A percentile compares a stretch with the other conserved stretches of the same genome.
Evolutionary conservation across 2,888 invertebrate species (phyloP).

Genomic region (Polia nebulosa): DNA sequence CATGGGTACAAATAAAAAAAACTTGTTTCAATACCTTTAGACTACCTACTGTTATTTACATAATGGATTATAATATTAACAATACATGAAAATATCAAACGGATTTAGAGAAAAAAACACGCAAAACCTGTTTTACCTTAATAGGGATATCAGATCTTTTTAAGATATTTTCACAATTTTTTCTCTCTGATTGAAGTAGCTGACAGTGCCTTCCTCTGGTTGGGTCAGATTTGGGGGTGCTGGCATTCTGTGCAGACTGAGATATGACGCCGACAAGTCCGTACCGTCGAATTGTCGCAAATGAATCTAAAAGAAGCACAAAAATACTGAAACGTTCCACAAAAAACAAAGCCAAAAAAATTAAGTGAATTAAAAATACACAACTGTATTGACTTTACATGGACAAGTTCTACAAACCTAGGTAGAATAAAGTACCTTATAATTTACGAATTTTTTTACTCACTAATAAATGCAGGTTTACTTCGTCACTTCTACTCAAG

Average conservation of each 20-base stretch:
- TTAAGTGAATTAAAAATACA: background rate
- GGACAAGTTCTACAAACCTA: slow-evolving; percentile 19
- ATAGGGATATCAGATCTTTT: slow-evolving; percentile 19
- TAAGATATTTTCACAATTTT: slow-evolving; percentile 84
- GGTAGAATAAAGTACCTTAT: background rate
- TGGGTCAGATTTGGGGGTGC: slow-evolving; percentile 66
- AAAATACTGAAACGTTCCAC: background rate
- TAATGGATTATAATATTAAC: slow-evolving; percentile 8
- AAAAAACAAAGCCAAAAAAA: background rate
- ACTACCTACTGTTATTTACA: slow-evolving; percentile 30
- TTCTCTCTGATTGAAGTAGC: slow-evolving; percentile 85
- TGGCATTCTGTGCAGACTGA: slow-evolving; percentile 85
- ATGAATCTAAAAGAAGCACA: slow-evolving; percentile 91
- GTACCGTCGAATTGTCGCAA: slow-evolving; percentile 93
- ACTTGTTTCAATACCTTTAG: slow-evolving; percentile 22
- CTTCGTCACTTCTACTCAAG: slow-evolving; percentile 96
- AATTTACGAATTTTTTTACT: slow-evolving; percentile 59
- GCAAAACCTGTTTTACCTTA: slow-evolving; percentile 21
- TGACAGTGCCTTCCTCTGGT: slow-evolving; percentile 84
- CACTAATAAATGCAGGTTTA: slow-evolving; percentile 97
- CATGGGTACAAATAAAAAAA: slow-evolving; percentile 3
- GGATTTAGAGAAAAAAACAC: slow-evolving; percentile 17
- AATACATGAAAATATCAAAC: slow-evolving; percentile 6
- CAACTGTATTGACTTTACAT: slow-evolving; percentile 6
- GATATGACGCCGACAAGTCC: slow-evolving; percentile 90